These are phyloP conservation scores for Epinotia brunnichana DNA, from an alignment of 2,888 invertebrate genomes.

Conservation along the genomic window DNA sequence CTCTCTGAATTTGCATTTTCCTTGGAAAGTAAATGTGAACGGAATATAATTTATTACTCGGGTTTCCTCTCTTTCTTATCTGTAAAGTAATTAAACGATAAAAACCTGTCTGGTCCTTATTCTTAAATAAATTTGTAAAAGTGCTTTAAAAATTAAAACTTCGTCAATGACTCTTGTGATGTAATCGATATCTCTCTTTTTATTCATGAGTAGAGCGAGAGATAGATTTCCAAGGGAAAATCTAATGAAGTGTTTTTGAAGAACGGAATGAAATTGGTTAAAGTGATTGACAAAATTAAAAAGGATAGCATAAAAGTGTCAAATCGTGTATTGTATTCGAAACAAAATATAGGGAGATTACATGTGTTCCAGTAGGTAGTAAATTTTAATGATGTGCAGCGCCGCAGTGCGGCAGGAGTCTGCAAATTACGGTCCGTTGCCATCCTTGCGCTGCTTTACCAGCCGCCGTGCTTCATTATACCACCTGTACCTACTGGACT, in stretches of 20 bases:
- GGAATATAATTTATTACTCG: slow-evolving; percentile 14
- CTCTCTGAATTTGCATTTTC: slow-evolving; percentile 8
- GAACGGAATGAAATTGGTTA: background rate
- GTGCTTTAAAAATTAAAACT: background rate
- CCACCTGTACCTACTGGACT: background rate
- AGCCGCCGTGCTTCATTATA: background rate
- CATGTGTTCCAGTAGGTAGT: slow-evolving; percentile 48
- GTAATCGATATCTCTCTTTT: too few species aligned
- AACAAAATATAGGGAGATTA: slow-evolving; percentile 9
- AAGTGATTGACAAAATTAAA: background rate
- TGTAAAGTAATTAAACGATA: background rate
- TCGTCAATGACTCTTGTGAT: too few species aligned
- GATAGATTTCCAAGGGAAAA: too few species aligned
- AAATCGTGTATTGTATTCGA: background rate
- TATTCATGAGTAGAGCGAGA: too few species aligned
- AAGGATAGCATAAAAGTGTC: background rate
- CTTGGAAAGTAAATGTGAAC: slow-evolving; percentile 12
- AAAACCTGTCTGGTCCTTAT: background rate
- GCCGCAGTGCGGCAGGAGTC: slow-evolving; percentile 70
- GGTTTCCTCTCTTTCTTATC: background rate
- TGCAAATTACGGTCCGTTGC: slow-evolving; percentile 26
- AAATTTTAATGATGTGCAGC: slow-evolving; percentile 73
- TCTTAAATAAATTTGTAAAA: too few species aligned
- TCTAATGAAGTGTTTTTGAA: background rate
- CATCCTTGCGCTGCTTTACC: background rate